phyloP scores from a whole-genome alignment of 2,888 invertebrate species.

The Cosmorhoe ocellata region DNA sequence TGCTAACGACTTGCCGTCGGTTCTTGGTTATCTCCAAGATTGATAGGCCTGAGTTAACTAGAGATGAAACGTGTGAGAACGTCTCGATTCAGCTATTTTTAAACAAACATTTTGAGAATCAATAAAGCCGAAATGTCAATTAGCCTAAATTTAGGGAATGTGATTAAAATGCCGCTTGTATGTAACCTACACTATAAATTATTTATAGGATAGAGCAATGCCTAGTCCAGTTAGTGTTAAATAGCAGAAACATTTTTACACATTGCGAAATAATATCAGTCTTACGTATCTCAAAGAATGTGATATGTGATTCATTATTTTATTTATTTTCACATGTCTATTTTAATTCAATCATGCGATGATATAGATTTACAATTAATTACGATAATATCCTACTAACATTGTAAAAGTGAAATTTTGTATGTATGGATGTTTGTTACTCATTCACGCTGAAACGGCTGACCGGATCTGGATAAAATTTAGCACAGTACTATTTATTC shows the following conservation, averaged over 20 bases:
- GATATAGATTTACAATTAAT: too few species aligned
- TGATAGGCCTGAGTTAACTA: conserved; percentile 20
- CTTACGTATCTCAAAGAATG: conserved; percentile 22
- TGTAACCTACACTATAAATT: conserved; percentile 22
- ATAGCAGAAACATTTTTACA: conserved; percentile 25
- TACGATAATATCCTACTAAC: too few species aligned
- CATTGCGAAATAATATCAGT: conserved; percentile 15
- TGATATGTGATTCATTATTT: conserved; percentile 6
- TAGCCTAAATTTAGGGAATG: conserved; percentile 60
- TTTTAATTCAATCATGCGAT: neutral
- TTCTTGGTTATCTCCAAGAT: conserved; percentile 29
- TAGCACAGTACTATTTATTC: too few species aligned
- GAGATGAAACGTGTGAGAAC: conserved; percentile 26
- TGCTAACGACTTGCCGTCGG: conserved; percentile 15
- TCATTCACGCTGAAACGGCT: too few species aligned
- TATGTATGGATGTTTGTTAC: too few species aligned
- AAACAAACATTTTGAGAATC: conserved; percentile 55
- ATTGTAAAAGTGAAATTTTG: too few species aligned
- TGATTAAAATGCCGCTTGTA: conserved; percentile 51
- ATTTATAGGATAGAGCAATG: conserved; percentile 26
- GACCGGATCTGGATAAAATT: too few species aligned
- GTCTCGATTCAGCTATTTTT: conserved; percentile 17
- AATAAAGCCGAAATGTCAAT: conserved; percentile 60
- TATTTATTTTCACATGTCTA: neutral
- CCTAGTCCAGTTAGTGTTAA: conserved; percentile 16